phyloP scores from a whole-genome alignment of 2,113 vertebrate species.

The Mirounga angustirostris region DNA sequence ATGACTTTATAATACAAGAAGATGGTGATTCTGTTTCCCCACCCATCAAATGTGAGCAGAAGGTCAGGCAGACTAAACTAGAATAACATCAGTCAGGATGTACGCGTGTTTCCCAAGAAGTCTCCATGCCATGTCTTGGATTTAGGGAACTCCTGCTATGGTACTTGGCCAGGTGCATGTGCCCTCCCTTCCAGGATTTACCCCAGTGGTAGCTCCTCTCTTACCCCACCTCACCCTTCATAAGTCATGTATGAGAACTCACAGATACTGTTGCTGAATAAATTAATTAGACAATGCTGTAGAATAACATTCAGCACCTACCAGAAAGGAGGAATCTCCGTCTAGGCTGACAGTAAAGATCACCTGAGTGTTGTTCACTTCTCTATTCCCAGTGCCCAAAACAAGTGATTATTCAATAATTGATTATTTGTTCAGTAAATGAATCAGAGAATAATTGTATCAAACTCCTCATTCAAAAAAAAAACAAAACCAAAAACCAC shows the following conservation, averaged over 20 bases:
- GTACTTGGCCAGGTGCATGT: not conserved
- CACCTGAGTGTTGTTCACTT: not conserved
- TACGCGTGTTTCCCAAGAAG: not conserved
- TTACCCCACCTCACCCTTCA: not conserved
- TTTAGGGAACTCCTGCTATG: not conserved
- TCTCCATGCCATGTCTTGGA: not conserved
- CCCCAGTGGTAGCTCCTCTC: not conserved
- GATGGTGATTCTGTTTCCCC: not conserved
- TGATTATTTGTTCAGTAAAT: constrained; percentile 1
- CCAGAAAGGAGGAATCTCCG: not conserved
- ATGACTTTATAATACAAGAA: not conserved
- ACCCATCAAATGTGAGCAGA: not conserved
- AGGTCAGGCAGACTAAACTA: not conserved
- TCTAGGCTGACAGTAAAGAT: not conserved
- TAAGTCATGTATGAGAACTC: not conserved
- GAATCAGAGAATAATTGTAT: not conserved
- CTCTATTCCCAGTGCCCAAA: not conserved
- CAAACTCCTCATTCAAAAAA: not conserved
- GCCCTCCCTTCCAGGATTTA: not conserved
- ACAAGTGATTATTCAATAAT: not conserved
- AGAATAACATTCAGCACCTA: not conserved
- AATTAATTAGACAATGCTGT: not conserved
- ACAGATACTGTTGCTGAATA: not conserved
- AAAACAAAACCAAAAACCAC: not conserved
- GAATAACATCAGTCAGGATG: not conserved